Evolutionary conservation across 1,140 invertebrate genomes (phyloP), one percentile per base, ranked within the genome.

Genomic region (Brachionus asplanchnoidis): DNA sequence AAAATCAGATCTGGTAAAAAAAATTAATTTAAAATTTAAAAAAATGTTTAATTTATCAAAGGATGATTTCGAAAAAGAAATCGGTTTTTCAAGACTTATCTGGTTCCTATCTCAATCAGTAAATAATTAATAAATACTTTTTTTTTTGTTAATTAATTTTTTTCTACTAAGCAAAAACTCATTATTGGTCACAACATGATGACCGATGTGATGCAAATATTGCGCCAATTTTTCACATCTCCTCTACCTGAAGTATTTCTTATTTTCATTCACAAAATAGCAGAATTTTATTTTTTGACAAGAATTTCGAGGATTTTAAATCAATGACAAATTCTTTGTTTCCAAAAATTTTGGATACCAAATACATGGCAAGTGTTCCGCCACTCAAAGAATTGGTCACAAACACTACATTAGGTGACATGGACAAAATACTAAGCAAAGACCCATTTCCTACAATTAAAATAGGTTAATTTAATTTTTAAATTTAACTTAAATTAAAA

Each of bases 101-200:
- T 91, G 92, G 86, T 92, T 93, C 89, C 93, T 96, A 70, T 92
- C 93, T 84, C 89, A 93, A 86, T 94, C 94, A 23, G 94, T 95
- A 91, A 92, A 91, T 73, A 44, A 26, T 56, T 60, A 26, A 3
- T 14, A n/a, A 32, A 60, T 82, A 23, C 77, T 85, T 78, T 17
- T 28, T 70, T 9, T 85, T 60, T 36, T 85, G 80, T 82, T 83
- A 60, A 85, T 60, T 9, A 77, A 85, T 32, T 73, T 66, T 82
- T 87, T 86, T 87, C n/a, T 83, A 92, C 92, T 85, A 87, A 95
- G 94, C 92, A 91, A 44, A 96, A 95, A 90, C 88, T 95, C 36
- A 90, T 96, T 36, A 91, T 96, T 53, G 95, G 95, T 1, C 95
- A 97, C 89, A 95, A 95, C 87, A 93, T 95, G 92, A 86, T 95